Base-by-base conservation (phyloP, 1,140 invertebrate species). In the Parasteatoda tepidariorum region DNA sequence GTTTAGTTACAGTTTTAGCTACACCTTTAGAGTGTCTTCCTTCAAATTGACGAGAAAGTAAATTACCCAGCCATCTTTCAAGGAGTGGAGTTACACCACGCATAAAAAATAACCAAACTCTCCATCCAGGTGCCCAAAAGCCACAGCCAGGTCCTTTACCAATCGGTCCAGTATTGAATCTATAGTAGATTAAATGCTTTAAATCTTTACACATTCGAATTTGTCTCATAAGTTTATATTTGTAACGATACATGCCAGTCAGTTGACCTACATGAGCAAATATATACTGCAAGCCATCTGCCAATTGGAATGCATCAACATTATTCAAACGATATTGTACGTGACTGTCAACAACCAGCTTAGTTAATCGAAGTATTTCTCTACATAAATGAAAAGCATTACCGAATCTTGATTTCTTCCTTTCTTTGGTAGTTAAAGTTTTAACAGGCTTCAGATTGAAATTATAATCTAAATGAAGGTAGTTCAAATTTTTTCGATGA, bases 191-290 rank as follows among this genome's bases (percentile, higher is more conserved):
- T 70, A 99, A 91, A 92, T 99, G 98, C 88, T 99, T 99, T 84
- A 99, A 91, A 91, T 99, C 98, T 89, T 99, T 99, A 91, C 98
- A 99, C 98, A 99, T 99, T 68, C 98, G 91, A 85, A 99, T 99
- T 91, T 99, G 98, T 88, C 97, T 93, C 98, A 99, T 99, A 18
- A 99, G 91, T 89, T 99, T 99, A 90, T 99, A 99, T 88, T 99
- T 99, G 91, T 99, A 99, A 61, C 98, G 92, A 90, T 99, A 99
- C 98, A 99, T 99, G 89, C 98, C 98, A 4, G 98, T 99, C 18
- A 99, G 90, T 89, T 99, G 98, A 11, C 98, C 98, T 31, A 99
- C 98, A 88, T 99, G 98, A 24, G 98, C 97, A 90, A 99, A 99
- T 59, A 99, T 97, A 88, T 99, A 99, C 89, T 99, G 98, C n/a